Conservation (phyloP, 2,113 vertebrate species). For the Pachypanchax playfairii region DNA sequence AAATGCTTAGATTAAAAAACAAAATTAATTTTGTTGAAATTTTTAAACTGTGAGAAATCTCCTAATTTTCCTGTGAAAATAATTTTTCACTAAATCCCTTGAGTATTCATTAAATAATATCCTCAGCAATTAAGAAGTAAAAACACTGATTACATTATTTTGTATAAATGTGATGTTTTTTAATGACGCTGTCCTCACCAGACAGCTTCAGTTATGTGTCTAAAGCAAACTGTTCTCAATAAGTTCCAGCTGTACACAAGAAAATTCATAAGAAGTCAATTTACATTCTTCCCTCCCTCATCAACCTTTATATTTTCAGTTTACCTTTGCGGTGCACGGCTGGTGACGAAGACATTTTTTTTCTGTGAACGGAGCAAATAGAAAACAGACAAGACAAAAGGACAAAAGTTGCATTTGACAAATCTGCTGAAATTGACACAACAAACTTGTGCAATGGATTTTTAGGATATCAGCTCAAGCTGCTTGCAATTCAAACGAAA, state of each 20-base stretch:
- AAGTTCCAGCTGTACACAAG: neutral
- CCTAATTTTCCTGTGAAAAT: neutral
- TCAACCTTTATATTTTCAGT: neutral
- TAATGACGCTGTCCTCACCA: neutral
- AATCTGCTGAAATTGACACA: no score
- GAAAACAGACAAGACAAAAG: neutral
- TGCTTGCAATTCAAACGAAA: neutral
- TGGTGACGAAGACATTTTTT: no score
- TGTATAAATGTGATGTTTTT: no score
- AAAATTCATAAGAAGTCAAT: neutral
- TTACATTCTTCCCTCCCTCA: neutral
- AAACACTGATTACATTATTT: neutral
- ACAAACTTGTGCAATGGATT: no score
- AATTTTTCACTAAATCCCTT: neutral
- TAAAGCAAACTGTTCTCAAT: constrained; percentile 7
- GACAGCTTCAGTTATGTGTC: no score
- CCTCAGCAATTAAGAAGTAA: neutral
- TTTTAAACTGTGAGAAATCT: neutral
- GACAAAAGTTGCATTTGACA: neutral
- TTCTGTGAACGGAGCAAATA: neutral
- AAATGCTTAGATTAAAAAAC: no score
- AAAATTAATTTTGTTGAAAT: no score
- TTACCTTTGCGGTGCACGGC: neutral
- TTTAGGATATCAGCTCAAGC: no score
- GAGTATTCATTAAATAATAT: neutral